These are phyloP conservation scores for Drosophila ambigua DNA, from an alignment of 1,140 invertebrate species.

Conservation along the genomic window DNA sequence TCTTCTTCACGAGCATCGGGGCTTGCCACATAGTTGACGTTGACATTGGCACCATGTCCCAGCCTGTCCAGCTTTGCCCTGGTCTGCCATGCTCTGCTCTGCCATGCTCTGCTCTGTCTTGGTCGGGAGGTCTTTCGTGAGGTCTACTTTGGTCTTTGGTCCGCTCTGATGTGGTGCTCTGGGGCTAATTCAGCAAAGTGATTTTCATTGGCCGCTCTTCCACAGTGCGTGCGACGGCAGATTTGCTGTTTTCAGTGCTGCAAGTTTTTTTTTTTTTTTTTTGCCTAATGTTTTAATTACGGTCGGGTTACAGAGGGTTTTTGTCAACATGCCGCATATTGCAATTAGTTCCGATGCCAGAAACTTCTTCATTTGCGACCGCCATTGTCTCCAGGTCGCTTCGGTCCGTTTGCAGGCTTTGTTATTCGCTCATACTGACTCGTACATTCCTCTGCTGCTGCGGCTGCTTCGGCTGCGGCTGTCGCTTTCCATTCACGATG, in stretches of 20 bases:
- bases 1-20: neutral
- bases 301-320: conserved; percentile 55
- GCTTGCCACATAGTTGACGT: conserved; percentile 57
- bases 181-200: conserved; percentile 75
- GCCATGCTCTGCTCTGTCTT: no score
- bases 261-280: neutral
- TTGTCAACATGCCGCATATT: conserved; percentile 22
- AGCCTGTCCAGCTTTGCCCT: neutral
- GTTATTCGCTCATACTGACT: neutral
- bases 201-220: conserved; percentile 68
- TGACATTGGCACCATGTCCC: conserved; percentile 32
- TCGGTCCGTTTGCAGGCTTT: conserved; percentile 6
- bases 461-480: conserved; percentile 43
- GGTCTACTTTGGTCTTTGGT: no score
- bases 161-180: conserved; percentile 9
- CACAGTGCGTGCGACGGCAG: conserved; percentile 56
- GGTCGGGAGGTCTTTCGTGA: no score
- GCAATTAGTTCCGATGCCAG: conserved; percentile 38
- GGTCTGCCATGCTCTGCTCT: neutral
- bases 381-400: neutral
- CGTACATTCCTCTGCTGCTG: conserved; percentile 41
- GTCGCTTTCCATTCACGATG: conserved; percentile 11
- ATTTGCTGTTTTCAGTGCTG: conserved; percentile 8
- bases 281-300: conserved; percentile 76
- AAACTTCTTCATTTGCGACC: neutral